Evolutionary conservation across 30 jellyfish, hydroid and myxozoan species (phyloP).

Genomic region (Cassiopea xamachana): DNA sequence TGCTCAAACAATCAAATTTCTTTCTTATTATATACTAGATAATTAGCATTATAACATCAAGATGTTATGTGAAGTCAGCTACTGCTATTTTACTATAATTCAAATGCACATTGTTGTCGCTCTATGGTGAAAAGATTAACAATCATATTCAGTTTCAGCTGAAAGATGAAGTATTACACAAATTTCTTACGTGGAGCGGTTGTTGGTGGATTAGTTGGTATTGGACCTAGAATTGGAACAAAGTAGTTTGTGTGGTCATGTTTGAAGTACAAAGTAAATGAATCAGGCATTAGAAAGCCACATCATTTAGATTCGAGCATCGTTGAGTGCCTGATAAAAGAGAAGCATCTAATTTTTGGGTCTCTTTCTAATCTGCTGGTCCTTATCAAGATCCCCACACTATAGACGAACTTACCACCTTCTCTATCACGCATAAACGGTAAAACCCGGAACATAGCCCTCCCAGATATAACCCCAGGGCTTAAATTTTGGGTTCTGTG

Average conservation of each 20-base stretch:
- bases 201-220: constrained; percentile 17
- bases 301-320: not conserved
- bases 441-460: too few relatives aligned
- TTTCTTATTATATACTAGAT: too few relatives aligned
- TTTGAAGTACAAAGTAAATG: not conserved
- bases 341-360: not conserved
- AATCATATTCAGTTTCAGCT: not conserved
- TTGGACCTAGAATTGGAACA: not conserved
- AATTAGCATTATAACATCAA: too few relatives aligned
- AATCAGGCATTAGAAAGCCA: not conserved
- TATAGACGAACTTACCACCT: not conserved
- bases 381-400: not conserved
- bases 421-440: too few relatives aligned
- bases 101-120: not conserved
- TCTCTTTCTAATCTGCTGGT: not conserved
- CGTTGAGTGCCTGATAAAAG: not conserved
- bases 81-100: too few relatives aligned
- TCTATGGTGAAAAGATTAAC: too few relatives aligned
- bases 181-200: not conserved
- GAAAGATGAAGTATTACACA: too few relatives aligned
- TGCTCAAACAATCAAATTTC: too few relatives aligned
- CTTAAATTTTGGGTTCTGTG: too few relatives aligned
- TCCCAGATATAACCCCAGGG: too few relatives aligned
- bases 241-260: too few relatives aligned
- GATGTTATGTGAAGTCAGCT: too few relatives aligned